Percentiles rank a stretch among this genome's conserved stretches.
phyloP scores from a whole-genome alignment of 2,797 vertebrate species.

The Oreortyx pictus region DNA sequence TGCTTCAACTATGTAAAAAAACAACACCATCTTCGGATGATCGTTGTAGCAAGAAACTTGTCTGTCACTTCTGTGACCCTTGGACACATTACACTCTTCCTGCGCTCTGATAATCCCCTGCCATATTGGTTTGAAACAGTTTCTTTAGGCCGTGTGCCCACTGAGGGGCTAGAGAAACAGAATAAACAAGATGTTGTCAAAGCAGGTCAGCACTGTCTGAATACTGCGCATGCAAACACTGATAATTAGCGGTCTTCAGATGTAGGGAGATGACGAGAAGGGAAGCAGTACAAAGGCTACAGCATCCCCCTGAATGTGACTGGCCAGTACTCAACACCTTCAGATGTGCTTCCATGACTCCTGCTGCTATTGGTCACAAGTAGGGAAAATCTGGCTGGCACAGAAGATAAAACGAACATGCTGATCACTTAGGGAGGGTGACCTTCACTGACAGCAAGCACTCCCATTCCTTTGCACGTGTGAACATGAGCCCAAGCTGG shows the following conservation, averaged over 20 bases:
- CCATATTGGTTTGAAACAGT: background rate
- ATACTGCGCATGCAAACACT: background rate
- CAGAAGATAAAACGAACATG: fast-evolving
- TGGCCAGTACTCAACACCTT: background rate
- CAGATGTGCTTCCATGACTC: background rate
- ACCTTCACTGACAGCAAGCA: background rate
- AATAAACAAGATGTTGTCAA: background rate
- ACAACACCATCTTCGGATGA: no score
- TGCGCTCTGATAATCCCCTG: no score
- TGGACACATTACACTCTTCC: no score
- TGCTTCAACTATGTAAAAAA: no score
- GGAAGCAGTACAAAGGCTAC: background rate
- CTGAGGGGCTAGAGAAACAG: background rate
- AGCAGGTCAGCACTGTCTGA: background rate
- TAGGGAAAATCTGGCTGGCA: background rate
- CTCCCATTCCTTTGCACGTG: fast-evolving
- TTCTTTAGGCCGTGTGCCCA: background rate
- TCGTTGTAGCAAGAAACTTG: no score
- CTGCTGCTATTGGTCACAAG: background rate
- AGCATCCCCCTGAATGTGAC: background rate
- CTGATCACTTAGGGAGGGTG: fast-evolving
- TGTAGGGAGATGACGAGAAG: background rate
- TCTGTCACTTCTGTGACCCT: no score
- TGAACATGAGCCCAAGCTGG: no score
- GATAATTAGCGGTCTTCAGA: fast-evolving